These are phyloP conservation scores for Mantis religiosa DNA, from an alignment of 2,888 invertebrate genomes.

Conservation along the genomic window DNA sequence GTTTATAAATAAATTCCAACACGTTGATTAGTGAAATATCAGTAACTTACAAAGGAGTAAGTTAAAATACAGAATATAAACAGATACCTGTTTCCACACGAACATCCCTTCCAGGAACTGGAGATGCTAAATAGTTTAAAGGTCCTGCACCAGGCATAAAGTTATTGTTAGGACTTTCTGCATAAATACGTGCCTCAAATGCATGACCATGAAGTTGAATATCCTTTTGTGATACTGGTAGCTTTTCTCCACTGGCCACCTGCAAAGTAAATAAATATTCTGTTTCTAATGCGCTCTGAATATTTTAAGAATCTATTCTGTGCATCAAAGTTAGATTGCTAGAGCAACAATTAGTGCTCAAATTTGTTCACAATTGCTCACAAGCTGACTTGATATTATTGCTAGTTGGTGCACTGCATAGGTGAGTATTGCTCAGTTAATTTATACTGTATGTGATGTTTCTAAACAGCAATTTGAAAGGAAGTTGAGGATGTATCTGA, in stretches of 20 bases:
- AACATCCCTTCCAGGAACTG: constrained; percentile 58
- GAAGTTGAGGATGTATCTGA: too few species aligned
- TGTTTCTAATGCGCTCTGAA: background rate
- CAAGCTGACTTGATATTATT: too few species aligned
- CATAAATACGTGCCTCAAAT: constrained; percentile 95
- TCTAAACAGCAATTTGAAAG: too few species aligned
- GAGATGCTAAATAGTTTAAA: constrained; percentile 70
- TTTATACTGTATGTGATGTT: too few species aligned
- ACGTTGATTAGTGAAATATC: too few species aligned
- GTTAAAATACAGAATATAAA: background rate
- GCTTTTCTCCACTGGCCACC: constrained; percentile 69
- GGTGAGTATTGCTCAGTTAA: too few species aligned
- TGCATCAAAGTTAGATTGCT: too few species aligned
- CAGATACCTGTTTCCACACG: constrained; percentile 77
- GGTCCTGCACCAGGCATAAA: constrained; percentile 94
- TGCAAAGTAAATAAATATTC: constrained; percentile 31
- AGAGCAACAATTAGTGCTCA: too few species aligned
- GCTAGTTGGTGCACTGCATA: too few species aligned
- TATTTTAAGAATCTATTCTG: too few species aligned
- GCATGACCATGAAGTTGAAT: constrained; percentile 68
- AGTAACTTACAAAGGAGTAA: background rate
- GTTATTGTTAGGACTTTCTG: constrained; percentile 66
- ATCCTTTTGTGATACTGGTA: constrained; percentile 29
- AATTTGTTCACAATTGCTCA: too few species aligned
- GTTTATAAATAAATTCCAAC: too few species aligned